phyloP scores from a whole-genome alignment of 2,888 invertebrate species.

The Athetis lepigone region DNA sequence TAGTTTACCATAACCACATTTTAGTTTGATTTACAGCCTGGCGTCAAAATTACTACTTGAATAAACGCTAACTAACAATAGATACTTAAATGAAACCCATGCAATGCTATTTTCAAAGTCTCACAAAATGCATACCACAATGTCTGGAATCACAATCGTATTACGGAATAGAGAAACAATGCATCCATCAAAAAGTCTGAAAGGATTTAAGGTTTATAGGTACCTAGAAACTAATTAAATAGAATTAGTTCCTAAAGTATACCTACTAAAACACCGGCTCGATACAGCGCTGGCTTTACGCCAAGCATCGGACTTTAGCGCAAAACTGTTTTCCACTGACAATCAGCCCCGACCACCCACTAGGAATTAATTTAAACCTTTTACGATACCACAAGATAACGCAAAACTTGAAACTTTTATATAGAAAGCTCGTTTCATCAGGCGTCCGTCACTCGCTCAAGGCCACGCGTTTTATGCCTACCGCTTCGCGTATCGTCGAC shows the following conservation, averaged over 20 bases:
- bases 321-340: constrained; percentile 63
- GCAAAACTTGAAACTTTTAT: constrained; percentile 18
- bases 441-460: no score
- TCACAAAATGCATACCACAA: constrained; percentile 22
- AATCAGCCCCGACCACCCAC: constrained; percentile 59
- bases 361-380: constrained; percentile 55
- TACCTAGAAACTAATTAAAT: constrained; percentile 41
- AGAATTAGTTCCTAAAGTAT: constrained; percentile 8
- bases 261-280: constrained; percentile 26
- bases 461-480: no score
- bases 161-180: constrained; percentile 18
- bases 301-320: constrained; percentile 66
- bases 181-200: constrained; percentile 15
- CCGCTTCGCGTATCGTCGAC: no score
- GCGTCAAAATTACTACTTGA: constrained; percentile 31
- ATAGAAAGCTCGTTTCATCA: no score
- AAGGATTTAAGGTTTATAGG: not conserved
- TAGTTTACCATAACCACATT: constrained; percentile 28
- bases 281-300: constrained; percentile 57
- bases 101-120: constrained; percentile 25
- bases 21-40: constrained; percentile 37
- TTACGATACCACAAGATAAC: constrained; percentile 45
- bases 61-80: constrained; percentile 39
- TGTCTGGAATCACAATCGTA: constrained; percentile 10
- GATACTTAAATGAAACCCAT: constrained; percentile 35